Base-by-base conservation (phyloP, 2,113 vertebrate species). In the Mionectes macconnelli region DNA sequence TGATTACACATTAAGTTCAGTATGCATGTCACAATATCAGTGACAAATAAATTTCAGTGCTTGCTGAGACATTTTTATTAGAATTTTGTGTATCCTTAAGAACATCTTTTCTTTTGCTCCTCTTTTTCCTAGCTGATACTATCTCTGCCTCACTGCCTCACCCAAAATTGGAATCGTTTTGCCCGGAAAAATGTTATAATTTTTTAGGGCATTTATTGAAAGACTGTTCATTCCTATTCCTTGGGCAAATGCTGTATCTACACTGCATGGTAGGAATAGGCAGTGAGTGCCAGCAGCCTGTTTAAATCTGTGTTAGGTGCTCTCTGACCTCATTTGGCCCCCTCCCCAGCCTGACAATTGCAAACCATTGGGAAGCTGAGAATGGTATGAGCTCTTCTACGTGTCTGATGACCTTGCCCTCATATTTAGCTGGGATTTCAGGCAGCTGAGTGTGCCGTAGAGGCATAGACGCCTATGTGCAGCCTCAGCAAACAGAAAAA, bases 41-140 rank as follows among this genome's bases (percentile, higher is more conserved):
- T 19, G 42, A 62, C 57, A 95, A 94, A 91, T 78, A 94, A 64
- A 91, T 90, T 94, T 94, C 74, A 80, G 1, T 84, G 68, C 60
- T 84, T 90, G 49, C 59, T 53, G 75, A 91, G 77, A 84, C 27
- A 56, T 94, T 89, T 90, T 70, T 92, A 94, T 95, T 89, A 77
- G n/a, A 76, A 64, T 84, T 74, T 94, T 94, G 8, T 64, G 67
- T 83, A 75, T 74, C 60, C 56, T 67, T 93, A 93, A 47, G 73
- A 84, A 24, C 10, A 56, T 47, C 23, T 82, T 67, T 72, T 35
- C 37, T 57, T 56, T 74, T 88, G 53, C 49, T 84, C 16, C 31
- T 84, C 52, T 63, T 88, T 50, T 83, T 62, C 25, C 37, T 33
- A 59, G 64, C 44, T 62, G 53, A 24, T 90, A 52, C 14, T 87